Evolutionary conservation across 2,888 invertebrate species (phyloP), one percentile per base, ranked within the genome.

Genomic region (Rambutsinella grinnellia): DNA sequence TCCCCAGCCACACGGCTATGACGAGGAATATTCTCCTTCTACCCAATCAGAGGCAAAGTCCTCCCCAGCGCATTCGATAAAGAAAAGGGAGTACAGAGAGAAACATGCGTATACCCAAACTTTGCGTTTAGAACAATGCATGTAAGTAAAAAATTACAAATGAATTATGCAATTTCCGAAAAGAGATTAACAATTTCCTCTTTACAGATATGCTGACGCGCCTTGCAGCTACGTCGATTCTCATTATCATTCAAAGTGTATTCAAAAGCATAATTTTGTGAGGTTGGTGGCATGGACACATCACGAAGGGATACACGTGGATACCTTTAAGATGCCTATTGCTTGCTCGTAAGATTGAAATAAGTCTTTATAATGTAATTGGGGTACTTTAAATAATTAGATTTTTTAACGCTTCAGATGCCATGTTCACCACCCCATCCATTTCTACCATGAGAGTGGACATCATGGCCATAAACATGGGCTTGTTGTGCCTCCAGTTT

Each of bases 201-300:
- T 58, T 62, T 61, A 8, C 66, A 81, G 79, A 47, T 79, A 78
- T 57, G 60, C 79, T 13, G 77, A 81, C 46, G 80, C 80, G 36
- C 80, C 84, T 3, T 87, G 87, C 81, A 86, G 85, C 70, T 86
- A 85, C 69, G 85, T 87, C 2, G 85, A 85, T 5, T 83, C 85
- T 21, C 85, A 85, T 67, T 84, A 85, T 68, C 84, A 85, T 60
- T 85, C 86, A 3, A 84, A 85, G 3, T 87, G 87, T 79, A 83
- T 85, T 26, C 87, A 87, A 77, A 85, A 86, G 10, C 85, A 86
- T 74, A 86, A 86, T 69, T 86, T 86, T 68, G 86, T 86, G 27
- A 83, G 86, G 13, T 80, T 86, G 8, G 80, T 86, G 24, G 85
- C 86, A 0, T 87, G 86, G 85, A 85, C 85, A 28, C 83, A 85